phyloP scores from a whole-genome alignment of 2,888 invertebrate species.

The Spodoptera picta region DNA sequence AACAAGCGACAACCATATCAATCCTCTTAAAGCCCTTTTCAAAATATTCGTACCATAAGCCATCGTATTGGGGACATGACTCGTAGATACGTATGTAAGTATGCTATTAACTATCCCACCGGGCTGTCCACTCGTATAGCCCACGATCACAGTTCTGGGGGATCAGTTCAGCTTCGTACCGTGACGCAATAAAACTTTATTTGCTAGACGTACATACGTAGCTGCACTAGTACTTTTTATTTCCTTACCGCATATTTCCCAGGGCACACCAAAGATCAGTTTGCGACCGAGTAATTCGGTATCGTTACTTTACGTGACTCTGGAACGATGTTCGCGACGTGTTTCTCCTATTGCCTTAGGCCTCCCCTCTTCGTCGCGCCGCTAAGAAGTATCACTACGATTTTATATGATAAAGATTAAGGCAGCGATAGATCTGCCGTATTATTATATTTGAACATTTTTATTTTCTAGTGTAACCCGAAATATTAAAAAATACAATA shows the following conservation, averaged over 20 bases:
- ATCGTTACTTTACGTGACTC: constrained; percentile 83
- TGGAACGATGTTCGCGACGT: constrained; percentile 79
- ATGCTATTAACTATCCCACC: constrained; percentile 42
- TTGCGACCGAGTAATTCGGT: constrained; percentile 81
- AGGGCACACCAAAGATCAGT: constrained; percentile 79
- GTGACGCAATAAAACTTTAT: constrained; percentile 71
- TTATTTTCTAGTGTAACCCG: not conserved
- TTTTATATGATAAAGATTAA: constrained; percentile 72
- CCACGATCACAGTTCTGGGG: constrained; percentile 45
- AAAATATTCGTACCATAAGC: constrained; percentile 50
- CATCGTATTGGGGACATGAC: constrained; percentile 37
- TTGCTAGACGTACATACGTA: constrained; percentile 60
- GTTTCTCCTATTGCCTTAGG: constrained; percentile 80
- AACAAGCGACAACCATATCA: constrained; percentile 25
- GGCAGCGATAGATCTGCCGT: constrained; percentile 45
- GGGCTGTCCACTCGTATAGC: constrained; percentile 36
- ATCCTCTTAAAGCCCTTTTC: constrained; percentile 37
- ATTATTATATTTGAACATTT: constrained; percentile 6
- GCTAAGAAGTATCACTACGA: constrained; percentile 81
- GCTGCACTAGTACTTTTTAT: constrained; percentile 63
- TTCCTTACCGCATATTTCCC: constrained; percentile 75
- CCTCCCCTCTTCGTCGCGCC: constrained; percentile 75
- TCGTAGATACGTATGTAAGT: constrained; percentile 43
- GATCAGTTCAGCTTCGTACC: constrained; percentile 42
- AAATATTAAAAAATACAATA: too few relatives aligned